Conservation (phyloP, 1,140 invertebrate species). For the Drosophila kanapiae region DNA sequence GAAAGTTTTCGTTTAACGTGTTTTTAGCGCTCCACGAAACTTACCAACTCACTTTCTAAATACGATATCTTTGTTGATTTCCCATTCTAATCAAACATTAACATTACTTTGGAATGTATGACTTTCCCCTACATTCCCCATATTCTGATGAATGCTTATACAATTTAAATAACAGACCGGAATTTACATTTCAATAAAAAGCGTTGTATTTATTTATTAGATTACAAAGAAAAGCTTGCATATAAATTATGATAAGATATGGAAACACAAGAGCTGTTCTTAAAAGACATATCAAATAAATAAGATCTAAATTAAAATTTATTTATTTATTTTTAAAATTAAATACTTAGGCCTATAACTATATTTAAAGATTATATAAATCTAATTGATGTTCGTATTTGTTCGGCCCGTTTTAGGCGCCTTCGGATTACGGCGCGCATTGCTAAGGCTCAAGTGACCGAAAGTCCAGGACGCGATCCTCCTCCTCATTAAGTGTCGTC, state of each 20-base stretch:
- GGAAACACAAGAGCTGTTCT: conserved; percentile 83
- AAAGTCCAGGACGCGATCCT: conserved; percentile 46
- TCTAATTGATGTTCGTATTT: conserved; percentile 79
- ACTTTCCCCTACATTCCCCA: too few relatives aligned
- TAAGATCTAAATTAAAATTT: conserved; percentile 84
- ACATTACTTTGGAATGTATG: too few relatives aligned
- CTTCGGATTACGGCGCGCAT: conserved; percentile 47
- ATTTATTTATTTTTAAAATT: conserved; percentile 84
- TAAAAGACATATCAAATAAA: conserved; percentile 82
- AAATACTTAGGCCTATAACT: conserved; percentile 80
- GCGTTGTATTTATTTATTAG: conserved; percentile 82
- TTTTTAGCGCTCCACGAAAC: too few relatives aligned
- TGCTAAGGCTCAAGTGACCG: conserved; percentile 84
- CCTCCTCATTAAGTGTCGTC: conserved; percentile 4
- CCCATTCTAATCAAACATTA: too few relatives aligned
- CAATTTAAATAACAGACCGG: background rate
- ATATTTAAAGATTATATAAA: conserved; percentile 82
- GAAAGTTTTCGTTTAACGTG: too few relatives aligned
- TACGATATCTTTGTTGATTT: too few relatives aligned
- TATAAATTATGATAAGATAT: conserved; percentile 83
- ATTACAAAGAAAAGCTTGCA: conserved; percentile 81
- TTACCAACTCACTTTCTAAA: too few relatives aligned
- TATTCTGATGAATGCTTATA: too few relatives aligned
- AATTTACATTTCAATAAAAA: conserved; percentile 79
- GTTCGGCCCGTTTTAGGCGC: conserved; percentile 54